Percentiles rank a stretch among this genome's conserved stretches.
These are phyloP conservation scores for Sarcoramphus papa DNA, from an alignment of 2,797 vertebrate genomes.

Conservation along the genomic window DNA sequence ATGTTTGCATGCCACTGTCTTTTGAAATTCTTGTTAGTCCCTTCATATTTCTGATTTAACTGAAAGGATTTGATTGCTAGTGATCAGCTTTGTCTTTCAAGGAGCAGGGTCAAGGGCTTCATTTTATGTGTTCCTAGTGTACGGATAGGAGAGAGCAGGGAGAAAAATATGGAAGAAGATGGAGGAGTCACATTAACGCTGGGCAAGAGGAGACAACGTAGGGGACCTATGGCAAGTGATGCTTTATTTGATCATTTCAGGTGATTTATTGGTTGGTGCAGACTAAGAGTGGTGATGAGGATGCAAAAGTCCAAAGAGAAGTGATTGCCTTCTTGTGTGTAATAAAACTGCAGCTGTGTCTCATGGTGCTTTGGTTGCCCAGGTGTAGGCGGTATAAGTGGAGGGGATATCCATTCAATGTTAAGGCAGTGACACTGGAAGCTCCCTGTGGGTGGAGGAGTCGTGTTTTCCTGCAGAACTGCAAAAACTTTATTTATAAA, in stretches of 20 bases:
- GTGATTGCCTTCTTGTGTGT: not conserved
- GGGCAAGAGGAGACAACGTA: not conserved
- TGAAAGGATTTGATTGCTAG: constrained; percentile 22
- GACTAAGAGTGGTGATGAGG: not conserved
- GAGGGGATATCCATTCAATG: not conserved
- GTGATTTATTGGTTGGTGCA: not conserved
- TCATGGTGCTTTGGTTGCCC: not conserved
- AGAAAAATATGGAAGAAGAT: not conserved
- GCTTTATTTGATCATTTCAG: not conserved
- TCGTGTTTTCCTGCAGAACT: not conserved
- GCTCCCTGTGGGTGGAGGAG: not conserved
- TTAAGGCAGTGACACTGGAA: not conserved
- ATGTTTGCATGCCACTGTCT: not conserved
- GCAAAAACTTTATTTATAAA: not conserved
- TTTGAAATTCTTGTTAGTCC: constrained; percentile 7
- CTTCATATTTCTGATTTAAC: not conserved
- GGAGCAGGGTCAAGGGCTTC: not conserved
- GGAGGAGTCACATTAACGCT: not conserved
- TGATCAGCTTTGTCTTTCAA: constrained; percentile 9
- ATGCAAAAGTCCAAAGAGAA: not conserved
- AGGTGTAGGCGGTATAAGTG: not conserved
- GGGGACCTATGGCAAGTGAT: not conserved
- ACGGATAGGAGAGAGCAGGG: not conserved
- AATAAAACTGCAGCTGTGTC: not conserved
- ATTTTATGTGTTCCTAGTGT: not conserved